These are phyloP conservation scores for Rhinoderma darwinii DNA, from an alignment of 2,113 vertebrate species.

Conservation along the genomic window DNA sequence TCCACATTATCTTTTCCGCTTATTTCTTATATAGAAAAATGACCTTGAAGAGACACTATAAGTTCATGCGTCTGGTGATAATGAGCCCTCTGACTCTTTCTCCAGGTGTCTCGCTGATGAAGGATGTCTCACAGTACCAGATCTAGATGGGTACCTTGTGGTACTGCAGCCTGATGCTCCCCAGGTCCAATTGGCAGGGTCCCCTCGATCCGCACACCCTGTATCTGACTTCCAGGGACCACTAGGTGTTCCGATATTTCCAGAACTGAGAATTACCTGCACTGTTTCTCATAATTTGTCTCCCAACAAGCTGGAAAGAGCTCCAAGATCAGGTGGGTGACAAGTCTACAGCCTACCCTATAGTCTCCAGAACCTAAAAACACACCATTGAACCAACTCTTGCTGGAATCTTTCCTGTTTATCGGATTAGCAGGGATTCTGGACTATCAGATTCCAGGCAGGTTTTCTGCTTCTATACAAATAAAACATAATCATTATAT, in stretches of 20 bases:
- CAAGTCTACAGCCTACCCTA: background rate
- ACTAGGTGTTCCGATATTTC: conserved; percentile 88
- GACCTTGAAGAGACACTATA: background rate
- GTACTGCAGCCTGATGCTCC: conserved; percentile 96
- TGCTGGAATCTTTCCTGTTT: too few relatives aligned
- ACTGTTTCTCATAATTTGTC: conserved; percentile 88
- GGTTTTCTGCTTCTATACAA: too few relatives aligned
- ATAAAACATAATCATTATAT: too few relatives aligned
- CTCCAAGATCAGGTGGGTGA: conserved; percentile 37
- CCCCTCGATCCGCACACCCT: conserved; percentile 86
- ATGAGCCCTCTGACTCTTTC: background rate
- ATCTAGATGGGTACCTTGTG: conserved; percentile 93
- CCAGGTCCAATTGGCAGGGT: conserved; percentile 91
- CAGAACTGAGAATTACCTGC: conserved; percentile 90
- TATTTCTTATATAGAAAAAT: background rate
- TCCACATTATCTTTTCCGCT: background rate
- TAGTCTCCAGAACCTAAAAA: background rate
- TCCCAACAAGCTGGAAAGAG: conserved; percentile 76
- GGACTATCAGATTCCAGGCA: too few relatives aligned
- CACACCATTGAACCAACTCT: too few relatives aligned
- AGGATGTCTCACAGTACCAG: conserved; percentile 91
- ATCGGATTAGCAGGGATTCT: too few relatives aligned
- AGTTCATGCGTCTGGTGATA: background rate
- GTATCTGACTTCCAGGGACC: conserved; percentile 86
- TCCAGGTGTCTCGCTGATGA: conserved; percentile 95